These are phyloP conservation scores for Drosophila cardini DNA, from an alignment of 1,140 invertebrate genomes.

Conservation along the genomic window DNA sequence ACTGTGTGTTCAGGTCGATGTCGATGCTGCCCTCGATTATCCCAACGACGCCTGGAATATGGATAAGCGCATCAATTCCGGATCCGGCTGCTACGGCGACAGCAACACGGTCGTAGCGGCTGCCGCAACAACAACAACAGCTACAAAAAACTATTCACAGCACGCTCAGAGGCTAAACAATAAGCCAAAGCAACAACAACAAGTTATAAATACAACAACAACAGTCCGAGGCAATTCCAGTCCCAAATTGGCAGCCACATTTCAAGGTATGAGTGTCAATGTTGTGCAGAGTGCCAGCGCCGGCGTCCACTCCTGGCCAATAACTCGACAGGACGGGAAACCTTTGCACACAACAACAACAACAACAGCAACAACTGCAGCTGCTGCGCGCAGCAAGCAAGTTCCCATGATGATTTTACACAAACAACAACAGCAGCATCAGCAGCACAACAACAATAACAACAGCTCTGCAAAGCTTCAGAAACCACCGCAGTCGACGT, in stretches of 20 bases:
- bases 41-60: constrained; percentile 20
- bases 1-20: constrained; percentile 8
- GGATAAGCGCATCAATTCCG: constrained; percentile 26
- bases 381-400: constrained; percentile 15
- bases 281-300: constrained; percentile 15
- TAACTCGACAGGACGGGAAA: constrained; percentile 5
- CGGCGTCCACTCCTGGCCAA: constrained; percentile 28
- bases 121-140: constrained; percentile 2
- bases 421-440: constrained; percentile 15
- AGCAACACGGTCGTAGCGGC: constrained; percentile 8
- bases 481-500: constrained; percentile 9
- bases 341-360: background rate
- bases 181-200: constrained; percentile 9
- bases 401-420: background rate
- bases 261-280: constrained; percentile 35
- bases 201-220: constrained; percentile 6
- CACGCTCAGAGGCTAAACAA: constrained; percentile 1
- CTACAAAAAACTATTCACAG: constrained; percentile 1
- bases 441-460: constrained; percentile 7
- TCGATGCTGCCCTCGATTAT: constrained; percentile 20
- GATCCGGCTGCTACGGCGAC: constrained; percentile 19
- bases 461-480: constrained; percentile 18
- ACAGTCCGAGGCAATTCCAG: constrained; percentile 29
- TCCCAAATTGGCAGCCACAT: constrained; percentile 36
- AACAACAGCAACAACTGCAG: background rate